Percentiles rank a stretch among this genome's conserved stretches.
Conservation (phyloP, 2,888 invertebrate genomes). For the Ecliptopera silaceata region DNA sequence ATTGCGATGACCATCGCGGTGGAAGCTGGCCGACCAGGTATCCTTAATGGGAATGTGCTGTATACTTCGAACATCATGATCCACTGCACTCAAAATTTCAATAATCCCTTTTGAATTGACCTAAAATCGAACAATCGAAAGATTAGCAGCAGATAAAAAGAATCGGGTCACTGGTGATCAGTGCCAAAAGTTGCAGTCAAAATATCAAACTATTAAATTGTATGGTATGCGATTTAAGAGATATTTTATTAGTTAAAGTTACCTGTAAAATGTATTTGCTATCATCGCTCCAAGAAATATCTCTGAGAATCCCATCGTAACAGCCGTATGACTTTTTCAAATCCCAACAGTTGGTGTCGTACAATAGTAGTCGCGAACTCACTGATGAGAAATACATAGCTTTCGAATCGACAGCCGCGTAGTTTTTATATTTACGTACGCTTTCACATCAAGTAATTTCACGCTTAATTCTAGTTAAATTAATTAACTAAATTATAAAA, state of each 20-base stretch:
- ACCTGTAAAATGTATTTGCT: slow-evolving; percentile 79
- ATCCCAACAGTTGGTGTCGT: slow-evolving; percentile 80
- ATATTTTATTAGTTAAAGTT: background rate
- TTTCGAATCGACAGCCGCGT: slow-evolving; percentile 1
- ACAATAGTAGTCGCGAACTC: slow-evolving; percentile 80
- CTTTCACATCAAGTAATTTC: slow-evolving; percentile 30
- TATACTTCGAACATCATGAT: slow-evolving; percentile 70
- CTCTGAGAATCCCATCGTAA: slow-evolving; percentile 69
- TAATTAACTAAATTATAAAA: slow-evolving; percentile 7
- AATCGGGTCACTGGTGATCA: slow-evolving; percentile 32
- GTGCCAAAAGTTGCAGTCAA: slow-evolving; percentile 24
- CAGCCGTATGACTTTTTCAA: slow-evolving; percentile 77
- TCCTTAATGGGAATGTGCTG: slow-evolving; percentile 76
- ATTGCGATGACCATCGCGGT: slow-evolving; percentile 73
- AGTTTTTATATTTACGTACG: slow-evolving; percentile 25
- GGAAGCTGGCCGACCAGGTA: slow-evolving; percentile 75
- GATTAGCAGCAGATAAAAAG: background rate
- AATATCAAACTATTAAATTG: background rate
- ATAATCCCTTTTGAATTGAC: slow-evolving; percentile 73
- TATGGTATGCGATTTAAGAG: background rate
- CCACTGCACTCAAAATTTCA: slow-evolving; percentile 71
- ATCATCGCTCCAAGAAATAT: slow-evolving; percentile 79
- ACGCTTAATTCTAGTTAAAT: slow-evolving; percentile 8
- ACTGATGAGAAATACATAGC: slow-evolving; percentile 83
- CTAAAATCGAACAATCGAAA: slow-evolving; percentile 51